Evolutionary conservation across 1,140 invertebrate genomes (phyloP), one percentile per base, ranked within the genome.

Genomic region (Hycleus phaleratus): DNA sequence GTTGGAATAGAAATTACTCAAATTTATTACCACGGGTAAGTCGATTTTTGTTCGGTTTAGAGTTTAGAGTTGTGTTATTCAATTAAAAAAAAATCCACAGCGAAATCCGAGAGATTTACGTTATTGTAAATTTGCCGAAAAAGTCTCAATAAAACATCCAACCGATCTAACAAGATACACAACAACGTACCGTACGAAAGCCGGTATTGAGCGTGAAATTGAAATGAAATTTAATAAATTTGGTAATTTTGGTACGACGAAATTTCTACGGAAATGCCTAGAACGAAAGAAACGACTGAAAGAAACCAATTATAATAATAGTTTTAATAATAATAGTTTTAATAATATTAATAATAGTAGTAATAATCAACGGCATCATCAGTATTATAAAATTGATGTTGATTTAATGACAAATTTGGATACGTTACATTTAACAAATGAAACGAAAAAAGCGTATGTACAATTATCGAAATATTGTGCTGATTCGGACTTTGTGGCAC

Each of bases 21-120:
- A 32, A 46, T 9, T 25, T 61, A 49, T 32, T 51, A 4, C 52
- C 54, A 43, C 57, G 48, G 58, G 63, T 65, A 43, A 65, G 60
- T 53, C 10, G 6, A 46, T 18, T 18, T 18, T 18, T 18, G 18
- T 18, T 18, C 1, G 18, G 18, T 18, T 18, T 18, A 18, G 18
- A 18, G 18, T 18, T 6, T 32, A 32, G 3, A 32, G 6, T 3
- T 43, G 4, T 56, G 7, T 46, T 18, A 53, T 9, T 9, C 49
- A 26, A 43, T 11, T n/a, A n/a, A n/a, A n/a, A 43, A 32, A 56
- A 62, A 52, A 42, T 58, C 18, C 1, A 45, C 24, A 49, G 59
- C 40, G 25, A 24, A 32, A 63, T 59, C 38, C 32, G 48, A 12
- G 25, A 11, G 46, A 43, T 25, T 59, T 58, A 47, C 38, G 47